Percentiles rank a stretch among this genome's conserved stretches.
Conservation (phyloP, 2,888 invertebrate genomes). For the Drosophila putrida region DNA sequence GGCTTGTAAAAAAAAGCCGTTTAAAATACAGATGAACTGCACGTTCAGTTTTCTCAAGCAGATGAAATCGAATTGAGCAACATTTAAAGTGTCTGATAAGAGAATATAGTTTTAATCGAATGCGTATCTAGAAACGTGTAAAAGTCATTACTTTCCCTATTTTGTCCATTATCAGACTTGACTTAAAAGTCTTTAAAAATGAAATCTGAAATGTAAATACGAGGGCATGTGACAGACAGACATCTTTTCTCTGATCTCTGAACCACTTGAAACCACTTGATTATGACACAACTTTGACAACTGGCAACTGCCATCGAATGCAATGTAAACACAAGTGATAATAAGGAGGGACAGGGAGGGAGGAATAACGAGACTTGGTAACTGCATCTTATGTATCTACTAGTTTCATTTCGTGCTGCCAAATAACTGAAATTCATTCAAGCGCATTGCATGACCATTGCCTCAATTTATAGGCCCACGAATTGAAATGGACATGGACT, state of each 20-base stretch:
- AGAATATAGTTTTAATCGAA: not conserved
- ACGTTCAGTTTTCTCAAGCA: not conserved
- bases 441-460: constrained; percentile 61
- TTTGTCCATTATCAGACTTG: not conserved
- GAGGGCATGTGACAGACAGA: constrained; percentile 21
- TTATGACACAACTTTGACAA: constrained; percentile 56
- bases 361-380: constrained; percentile 13
- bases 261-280: constrained; percentile 42
- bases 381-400: constrained; percentile 41
- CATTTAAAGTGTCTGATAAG: not conserved
- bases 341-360: not conserved
- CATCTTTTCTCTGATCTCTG: constrained; percentile 9
- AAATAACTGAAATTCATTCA: constrained; percentile 65
- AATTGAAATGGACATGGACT: constrained; percentile 34
- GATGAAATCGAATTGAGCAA: not conserved
- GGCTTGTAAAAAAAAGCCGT: not conserved
- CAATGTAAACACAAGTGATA: constrained; percentile 39
- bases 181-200: constrained; percentile 2
- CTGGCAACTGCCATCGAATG: constrained; percentile 36
- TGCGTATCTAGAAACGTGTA: constrained; percentile 1
- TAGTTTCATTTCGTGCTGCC: constrained; percentile 50
- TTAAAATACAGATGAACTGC: not conserved
- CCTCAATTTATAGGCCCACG: constrained; percentile 53
- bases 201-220: constrained; percentile 28
- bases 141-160: constrained; percentile 28